Evolutionary conservation across 2,797 vertebrate species (phyloP), one percentile per base, ranked within the genome.

Genomic region (Clamator glandarius): DNA sequence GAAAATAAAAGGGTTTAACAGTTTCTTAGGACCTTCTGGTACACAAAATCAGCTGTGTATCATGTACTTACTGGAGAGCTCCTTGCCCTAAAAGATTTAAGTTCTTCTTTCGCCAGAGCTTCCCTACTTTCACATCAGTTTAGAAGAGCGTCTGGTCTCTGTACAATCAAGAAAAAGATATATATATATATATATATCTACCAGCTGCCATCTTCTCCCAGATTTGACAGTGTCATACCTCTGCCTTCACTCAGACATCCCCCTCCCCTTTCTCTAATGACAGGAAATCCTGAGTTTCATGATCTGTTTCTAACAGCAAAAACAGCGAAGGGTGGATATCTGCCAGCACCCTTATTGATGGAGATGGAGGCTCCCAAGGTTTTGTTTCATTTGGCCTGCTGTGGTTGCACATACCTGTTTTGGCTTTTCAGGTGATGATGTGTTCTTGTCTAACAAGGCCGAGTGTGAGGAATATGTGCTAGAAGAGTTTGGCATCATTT

Each of bases 391-490:
- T 69, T 61, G 83, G 19, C 23, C 48, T 66, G 33, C 57, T 2
- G 0, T 74, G 35, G 48, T 61, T 50, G n/a, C 50, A 81, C 20
- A 31, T 59, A 31, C 26, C 62, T 96, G 24, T 15, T 95, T 92
- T 92, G 28, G 8, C 82, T 92, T 82, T 97, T 76, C 93, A 98
- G 98, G 31, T 76, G 98, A 98, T 90, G 93, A 88, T 11, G 98
- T 98, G 48, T 98, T 97, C 94, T 66, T 98, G 97, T 44, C 94
- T 57, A 97, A 94, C 51, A 55, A 91, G 0, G 96, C 96, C 15
- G 97, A 98, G 57, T 97, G 97, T 54, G 81, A 97, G 48, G 98
- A 98, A 55, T 98, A 98, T 3, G 94, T 98, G 52, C 93, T 98
- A 25, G 97, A 98, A 90, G 98, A 98, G 76, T 94, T 98, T 23